These are phyloP conservation scores for Rhagonycha fulva DNA, from an alignment of 2,888 invertebrate species.

Conservation along the genomic window DNA sequence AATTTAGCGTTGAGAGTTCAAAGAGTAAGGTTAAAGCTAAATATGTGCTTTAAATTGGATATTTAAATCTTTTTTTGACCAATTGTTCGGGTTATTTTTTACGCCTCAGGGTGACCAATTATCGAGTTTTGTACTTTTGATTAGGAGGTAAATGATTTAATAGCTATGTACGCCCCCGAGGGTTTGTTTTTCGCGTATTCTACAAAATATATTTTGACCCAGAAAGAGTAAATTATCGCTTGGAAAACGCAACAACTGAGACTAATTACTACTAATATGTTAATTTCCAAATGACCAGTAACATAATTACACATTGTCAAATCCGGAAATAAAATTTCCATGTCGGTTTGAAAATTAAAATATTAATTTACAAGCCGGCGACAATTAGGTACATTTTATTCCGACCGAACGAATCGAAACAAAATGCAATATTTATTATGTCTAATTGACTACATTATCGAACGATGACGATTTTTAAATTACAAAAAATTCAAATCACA, in stretches of 20 bases:
- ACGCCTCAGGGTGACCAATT: background rate
- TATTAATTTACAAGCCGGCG: slow-evolving; percentile 26
- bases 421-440: background rate
- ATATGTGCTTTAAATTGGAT: too few relatives aligned
- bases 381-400: background rate
- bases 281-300: slow-evolving; percentile 21
- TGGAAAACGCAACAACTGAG: background rate
- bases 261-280: slow-evolving; percentile 19
- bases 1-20: too few relatives aligned
- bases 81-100: background rate
- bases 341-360: slow-evolving; percentile 26
- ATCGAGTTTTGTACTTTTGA: background rate
- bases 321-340: slow-evolving; percentile 26
- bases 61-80: too few relatives aligned
- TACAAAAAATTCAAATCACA: background rate
- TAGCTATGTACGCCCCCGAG: background rate
- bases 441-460: background rate
- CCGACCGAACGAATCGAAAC: background rate
- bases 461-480: background rate
- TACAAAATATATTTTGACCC: background rate
- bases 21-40: too few relatives aligned
- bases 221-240: background rate
- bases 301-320: slow-evolving; percentile 19
- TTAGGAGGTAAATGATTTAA: background rate
- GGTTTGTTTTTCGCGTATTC: background rate